phyloP scores from a whole-genome alignment of 2,888 invertebrate genomes.

The Willowsia nigromaculata region DNA sequence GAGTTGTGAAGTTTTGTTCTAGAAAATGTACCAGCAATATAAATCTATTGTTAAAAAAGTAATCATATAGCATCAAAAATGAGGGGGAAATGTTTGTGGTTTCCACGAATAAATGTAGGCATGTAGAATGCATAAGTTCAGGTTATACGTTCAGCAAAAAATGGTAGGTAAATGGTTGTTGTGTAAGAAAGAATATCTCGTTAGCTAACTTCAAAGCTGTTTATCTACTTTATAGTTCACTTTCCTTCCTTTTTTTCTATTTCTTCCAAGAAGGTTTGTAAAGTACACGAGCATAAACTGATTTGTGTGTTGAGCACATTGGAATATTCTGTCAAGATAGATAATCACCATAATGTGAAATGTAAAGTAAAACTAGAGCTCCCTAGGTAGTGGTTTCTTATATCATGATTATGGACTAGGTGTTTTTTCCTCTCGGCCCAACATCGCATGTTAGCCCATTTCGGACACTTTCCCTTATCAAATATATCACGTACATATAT shows the following conservation, averaged over 20 bases:
- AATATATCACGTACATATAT: constrained; percentile 16
- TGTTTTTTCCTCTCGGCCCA: constrained; percentile 33
- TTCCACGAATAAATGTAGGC: not conserved
- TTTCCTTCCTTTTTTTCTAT: not conserved
- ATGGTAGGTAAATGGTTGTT: not conserved
- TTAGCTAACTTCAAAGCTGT: not conserved
- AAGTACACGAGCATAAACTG: constrained; percentile 51
- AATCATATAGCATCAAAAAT: not conserved
- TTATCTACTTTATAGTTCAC: not conserved
- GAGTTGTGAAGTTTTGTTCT: not conserved
- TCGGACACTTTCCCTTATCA: constrained; percentile 30
- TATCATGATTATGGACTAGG: constrained; percentile 61
- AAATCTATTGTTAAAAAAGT: not conserved
- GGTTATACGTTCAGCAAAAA: not conserved
- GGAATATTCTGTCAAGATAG: constrained; percentile 61
- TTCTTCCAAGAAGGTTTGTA: not conserved
- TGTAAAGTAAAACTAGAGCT: constrained; percentile 69
- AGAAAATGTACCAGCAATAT: not conserved
- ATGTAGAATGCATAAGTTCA: not conserved
- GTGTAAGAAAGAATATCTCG: not conserved
- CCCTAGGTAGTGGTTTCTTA: constrained; percentile 66
- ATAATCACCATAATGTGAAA: constrained; percentile 71
- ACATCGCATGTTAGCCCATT: constrained; percentile 34
- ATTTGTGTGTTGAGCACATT: constrained; percentile 66
- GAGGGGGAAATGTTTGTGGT: not conserved